Evolutionary conservation across 2,888 invertebrate species (phyloP).

Genomic region (Prosopocoilus inquinatus): DNA sequence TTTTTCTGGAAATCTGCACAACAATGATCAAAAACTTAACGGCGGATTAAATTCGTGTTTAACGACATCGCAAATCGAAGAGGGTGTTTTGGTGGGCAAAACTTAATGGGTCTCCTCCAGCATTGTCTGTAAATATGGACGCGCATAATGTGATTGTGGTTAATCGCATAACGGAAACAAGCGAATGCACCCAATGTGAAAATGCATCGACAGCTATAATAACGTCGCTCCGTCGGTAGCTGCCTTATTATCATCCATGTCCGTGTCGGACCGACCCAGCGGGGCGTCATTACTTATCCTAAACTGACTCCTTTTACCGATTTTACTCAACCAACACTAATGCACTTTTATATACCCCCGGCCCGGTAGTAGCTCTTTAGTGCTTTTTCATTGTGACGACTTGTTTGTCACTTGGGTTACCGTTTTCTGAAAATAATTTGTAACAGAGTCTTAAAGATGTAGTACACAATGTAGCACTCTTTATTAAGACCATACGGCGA

Average conservation of each 20-base stretch:
- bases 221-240: constrained; percentile 37
- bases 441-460: no score
- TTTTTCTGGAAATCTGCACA: background rate
- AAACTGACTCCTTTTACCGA: constrained; percentile 49
- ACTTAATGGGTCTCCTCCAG: constrained; percentile 30
- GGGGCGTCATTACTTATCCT: constrained; percentile 51
- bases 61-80: constrained; percentile 33
- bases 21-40: no score
- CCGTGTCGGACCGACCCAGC: constrained; percentile 38
- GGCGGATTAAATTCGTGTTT: constrained; percentile 35
- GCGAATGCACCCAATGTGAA: constrained; percentile 47
- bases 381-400: constrained; percentile 5
- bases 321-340: constrained; percentile 47
- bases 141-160: constrained; percentile 50
- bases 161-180: constrained; percentile 50
- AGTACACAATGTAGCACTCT: no score
- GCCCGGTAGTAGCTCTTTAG: no score
- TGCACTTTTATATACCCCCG: constrained; percentile 38
- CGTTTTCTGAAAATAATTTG: background rate
- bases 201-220: constrained; percentile 38
- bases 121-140: constrained; percentile 30
- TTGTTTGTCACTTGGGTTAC: background rate
- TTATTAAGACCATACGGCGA: no score
- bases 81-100: constrained; percentile 28
- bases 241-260: constrained; percentile 34